A percentile compares a stretch with the other conserved stretches of the same genome.
phyloP scores from a whole-genome alignment of 1,140 invertebrate species.

The Polypedilum vanderplanki region DNA sequence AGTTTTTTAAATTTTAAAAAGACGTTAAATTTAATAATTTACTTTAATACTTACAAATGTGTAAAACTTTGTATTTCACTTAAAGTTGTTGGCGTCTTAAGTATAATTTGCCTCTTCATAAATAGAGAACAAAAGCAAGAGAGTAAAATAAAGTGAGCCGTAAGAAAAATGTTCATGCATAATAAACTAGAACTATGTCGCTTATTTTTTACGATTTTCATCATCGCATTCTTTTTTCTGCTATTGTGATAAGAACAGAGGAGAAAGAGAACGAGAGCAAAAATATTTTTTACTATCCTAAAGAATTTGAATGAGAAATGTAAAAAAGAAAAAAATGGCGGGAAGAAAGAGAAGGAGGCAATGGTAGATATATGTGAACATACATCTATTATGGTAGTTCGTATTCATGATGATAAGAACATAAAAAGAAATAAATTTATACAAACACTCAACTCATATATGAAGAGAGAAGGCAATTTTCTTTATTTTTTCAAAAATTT shows the following conservation, averaged over 20 bases:
- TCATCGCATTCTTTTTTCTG: background rate
- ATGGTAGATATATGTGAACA: too few relatives aligned
- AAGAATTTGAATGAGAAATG: background rate
- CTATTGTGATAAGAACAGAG: background rate
- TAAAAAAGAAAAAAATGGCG: background rate
- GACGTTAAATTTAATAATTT: too few relatives aligned
- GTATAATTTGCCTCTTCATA: too few relatives aligned
- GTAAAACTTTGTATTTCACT: too few relatives aligned
- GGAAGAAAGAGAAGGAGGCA: background rate
- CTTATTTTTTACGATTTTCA: constrained; percentile 19
- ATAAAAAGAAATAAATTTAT: constrained; percentile 15
- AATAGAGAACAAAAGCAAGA: too few relatives aligned
- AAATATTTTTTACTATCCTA: background rate
- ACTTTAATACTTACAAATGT: too few relatives aligned
- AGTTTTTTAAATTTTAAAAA: too few relatives aligned
- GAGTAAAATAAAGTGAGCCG: background rate
- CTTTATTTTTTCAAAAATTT: background rate
- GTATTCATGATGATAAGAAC: constrained; percentile 18
- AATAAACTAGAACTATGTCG: constrained; percentile 18
- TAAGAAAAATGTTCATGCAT: constrained; percentile 10
- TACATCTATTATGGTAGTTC: background rate
- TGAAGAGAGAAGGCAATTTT: too few relatives aligned
- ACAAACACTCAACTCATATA: background rate
- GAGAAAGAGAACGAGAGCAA: background rate
- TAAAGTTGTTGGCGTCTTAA: too few relatives aligned